phyloP scores from a whole-genome alignment of 2,113 vertebrate genomes.

The Corythaixoides concolor region DNA sequence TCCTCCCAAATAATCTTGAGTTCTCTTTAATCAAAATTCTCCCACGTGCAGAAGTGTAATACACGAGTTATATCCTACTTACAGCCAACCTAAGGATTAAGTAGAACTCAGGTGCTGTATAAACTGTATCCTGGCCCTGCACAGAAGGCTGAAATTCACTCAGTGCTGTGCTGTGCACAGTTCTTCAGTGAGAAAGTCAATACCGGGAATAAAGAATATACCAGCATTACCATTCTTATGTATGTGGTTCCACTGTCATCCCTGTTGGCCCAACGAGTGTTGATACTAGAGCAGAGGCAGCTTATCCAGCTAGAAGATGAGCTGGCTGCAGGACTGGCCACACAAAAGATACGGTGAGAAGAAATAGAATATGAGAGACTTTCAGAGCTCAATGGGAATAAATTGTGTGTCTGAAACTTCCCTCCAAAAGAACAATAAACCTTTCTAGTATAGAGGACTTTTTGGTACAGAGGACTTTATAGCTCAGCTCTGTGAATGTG shows the following conservation, averaged over 20 bases:
- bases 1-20: background rate
- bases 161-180: background rate
- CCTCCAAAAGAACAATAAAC: background rate
- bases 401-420: background rate
- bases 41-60: background rate
- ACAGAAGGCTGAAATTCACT: background rate
- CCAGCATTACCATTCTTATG: background rate
- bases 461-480: background rate
- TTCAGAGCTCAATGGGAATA: background rate
- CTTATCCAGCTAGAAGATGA: background rate
- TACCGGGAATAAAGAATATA: background rate
- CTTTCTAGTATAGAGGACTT: background rate
- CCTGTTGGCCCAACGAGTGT: background rate
- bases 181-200: background rate
- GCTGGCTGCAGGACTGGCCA: background rate
- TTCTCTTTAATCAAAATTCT: background rate
- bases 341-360: background rate
- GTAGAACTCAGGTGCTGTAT: background rate
- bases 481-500: background rate
- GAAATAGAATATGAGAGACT: background rate
- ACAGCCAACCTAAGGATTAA: background rate
- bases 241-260: background rate
- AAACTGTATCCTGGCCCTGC: background rate
- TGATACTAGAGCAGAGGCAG: background rate
- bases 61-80: background rate